Percentiles rank a stretch among this genome's conserved stretches.
Conservation (phyloP, 2,888 invertebrate genomes). For the Lamellibrachia satsuma region DNA sequence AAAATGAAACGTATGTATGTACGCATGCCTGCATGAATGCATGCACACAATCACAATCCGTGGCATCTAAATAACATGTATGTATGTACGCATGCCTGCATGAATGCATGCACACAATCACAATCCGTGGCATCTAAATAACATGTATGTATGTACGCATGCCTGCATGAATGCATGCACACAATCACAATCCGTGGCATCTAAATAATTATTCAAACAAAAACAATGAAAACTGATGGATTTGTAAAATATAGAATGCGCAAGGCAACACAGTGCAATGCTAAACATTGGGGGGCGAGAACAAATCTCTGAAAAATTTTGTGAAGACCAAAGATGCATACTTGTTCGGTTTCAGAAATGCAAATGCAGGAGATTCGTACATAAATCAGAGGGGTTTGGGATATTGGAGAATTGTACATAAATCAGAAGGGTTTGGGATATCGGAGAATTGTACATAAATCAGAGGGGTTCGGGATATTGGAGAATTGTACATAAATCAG, state of each 20-base stretch:
- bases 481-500: too few relatives aligned
- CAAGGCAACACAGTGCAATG: not conserved
- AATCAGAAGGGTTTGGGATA: too few relatives aligned
- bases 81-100: not conserved
- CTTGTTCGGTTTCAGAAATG: too few relatives aligned
- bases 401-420: too few relatives aligned
- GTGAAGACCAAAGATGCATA: not conserved
- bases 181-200: not conserved
- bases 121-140: not conserved
- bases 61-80: not conserved
- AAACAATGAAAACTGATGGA: too few relatives aligned
- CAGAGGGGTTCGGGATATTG: too few relatives aligned
- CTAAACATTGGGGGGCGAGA: not conserved
- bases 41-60: not conserved
- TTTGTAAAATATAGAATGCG: not conserved
- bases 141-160: not conserved
- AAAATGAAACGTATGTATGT: not conserved
- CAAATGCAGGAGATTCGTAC: too few relatives aligned
- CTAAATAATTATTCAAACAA: not conserved
- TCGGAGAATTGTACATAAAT: too few relatives aligned
- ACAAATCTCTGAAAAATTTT: not conserved
- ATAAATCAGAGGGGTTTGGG: too few relatives aligned
- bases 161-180: not conserved
- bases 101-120: not conserved
- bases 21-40: not conserved